Percentiles rank a stretch among this genome's conserved stretches.
These are phyloP conservation scores for Silurus lanzhouensis DNA, from an alignment of 2,797 vertebrate genomes.

Conservation along the genomic window DNA sequence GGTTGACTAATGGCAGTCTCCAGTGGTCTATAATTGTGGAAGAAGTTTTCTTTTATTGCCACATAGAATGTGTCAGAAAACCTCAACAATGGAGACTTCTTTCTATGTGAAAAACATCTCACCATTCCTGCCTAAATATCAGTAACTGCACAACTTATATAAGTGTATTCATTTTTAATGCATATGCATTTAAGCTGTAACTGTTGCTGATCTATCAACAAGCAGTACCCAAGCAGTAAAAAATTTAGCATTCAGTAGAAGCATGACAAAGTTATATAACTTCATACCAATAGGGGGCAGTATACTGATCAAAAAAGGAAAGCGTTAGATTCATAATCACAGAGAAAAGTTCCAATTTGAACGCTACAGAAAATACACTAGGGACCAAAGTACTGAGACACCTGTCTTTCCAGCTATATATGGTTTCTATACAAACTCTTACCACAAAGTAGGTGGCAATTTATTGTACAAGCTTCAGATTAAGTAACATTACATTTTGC, in stretches of 20 bases:
- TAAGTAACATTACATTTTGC: too few relatives aligned
- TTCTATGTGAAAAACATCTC: not conserved
- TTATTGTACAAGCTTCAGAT: too few relatives aligned
- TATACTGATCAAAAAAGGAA: not conserved
- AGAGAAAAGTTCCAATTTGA: not conserved
- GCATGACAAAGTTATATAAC: too few relatives aligned
- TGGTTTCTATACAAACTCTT: too few relatives aligned
- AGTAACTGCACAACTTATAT: not conserved
- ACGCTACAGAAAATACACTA: not conserved
- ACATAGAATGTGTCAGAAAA: not conserved
- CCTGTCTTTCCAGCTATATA: too few relatives aligned
- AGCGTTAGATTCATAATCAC: not conserved
- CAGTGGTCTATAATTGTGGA: not conserved
- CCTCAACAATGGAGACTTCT: not conserved
- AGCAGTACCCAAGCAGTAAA: too few relatives aligned
- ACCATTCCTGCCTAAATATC: not conserved
- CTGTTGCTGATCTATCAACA: not conserved
- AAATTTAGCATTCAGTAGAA: not conserved
- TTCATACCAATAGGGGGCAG: not conserved
- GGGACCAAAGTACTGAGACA: too few relatives aligned
- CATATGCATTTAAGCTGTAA: not conserved
- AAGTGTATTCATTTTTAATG: too few relatives aligned
- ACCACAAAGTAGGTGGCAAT: too few relatives aligned
- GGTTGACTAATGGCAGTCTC: not conserved
- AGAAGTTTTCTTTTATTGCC: not conserved